Percentiles rank a stretch among this genome's conserved stretches.
Conservation (phyloP, 2,888 invertebrate genomes). For the Bhutanitis thaidina region DNA sequence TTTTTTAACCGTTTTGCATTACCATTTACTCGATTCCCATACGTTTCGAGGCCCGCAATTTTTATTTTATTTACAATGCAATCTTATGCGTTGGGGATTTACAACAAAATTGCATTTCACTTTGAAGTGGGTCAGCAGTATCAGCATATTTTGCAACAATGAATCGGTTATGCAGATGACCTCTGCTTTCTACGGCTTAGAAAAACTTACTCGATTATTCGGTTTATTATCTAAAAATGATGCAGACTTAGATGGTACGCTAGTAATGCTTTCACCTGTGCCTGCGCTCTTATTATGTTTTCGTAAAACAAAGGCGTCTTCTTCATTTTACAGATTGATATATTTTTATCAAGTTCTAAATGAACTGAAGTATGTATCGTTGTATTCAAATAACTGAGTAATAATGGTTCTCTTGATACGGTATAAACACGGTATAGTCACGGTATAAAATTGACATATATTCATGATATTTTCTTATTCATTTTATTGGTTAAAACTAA, state of each 20-base stretch:
- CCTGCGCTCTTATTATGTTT: slow-evolving; percentile 1
- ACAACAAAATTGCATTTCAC: slow-evolving; percentile 39
- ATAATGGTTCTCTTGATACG: too few relatives aligned
- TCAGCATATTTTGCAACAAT: slow-evolving; percentile 41
- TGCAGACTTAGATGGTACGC: slow-evolving; percentile 21
- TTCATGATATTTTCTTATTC: too few relatives aligned
- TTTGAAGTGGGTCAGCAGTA: slow-evolving; percentile 40
- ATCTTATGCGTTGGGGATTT: slow-evolving; percentile 3
- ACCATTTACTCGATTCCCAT: neutral
- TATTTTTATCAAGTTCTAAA: too few relatives aligned
- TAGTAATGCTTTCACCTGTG: slow-evolving; percentile 34
- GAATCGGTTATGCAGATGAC: slow-evolving; percentile 51
- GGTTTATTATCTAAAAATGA: slow-evolving; percentile 34
- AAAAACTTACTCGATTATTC: slow-evolving; percentile 42
- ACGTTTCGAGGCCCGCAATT: neutral
- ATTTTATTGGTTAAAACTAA: too few relatives aligned
- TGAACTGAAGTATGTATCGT: too few relatives aligned
- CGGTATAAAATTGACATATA: too few relatives aligned
- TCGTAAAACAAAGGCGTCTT: slow-evolving; percentile 12
- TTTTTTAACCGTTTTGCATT: neutral
- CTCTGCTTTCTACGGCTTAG: slow-evolving; percentile 50
- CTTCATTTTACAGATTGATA: too few relatives aligned
- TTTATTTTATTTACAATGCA: neutral
- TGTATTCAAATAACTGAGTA: too few relatives aligned
- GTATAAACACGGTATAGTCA: too few relatives aligned